Percentiles rank a stretch among this genome's conserved stretches.
Conservation (phyloP, 2,888 invertebrate genomes). For the Cantharis lateralis region DNA sequence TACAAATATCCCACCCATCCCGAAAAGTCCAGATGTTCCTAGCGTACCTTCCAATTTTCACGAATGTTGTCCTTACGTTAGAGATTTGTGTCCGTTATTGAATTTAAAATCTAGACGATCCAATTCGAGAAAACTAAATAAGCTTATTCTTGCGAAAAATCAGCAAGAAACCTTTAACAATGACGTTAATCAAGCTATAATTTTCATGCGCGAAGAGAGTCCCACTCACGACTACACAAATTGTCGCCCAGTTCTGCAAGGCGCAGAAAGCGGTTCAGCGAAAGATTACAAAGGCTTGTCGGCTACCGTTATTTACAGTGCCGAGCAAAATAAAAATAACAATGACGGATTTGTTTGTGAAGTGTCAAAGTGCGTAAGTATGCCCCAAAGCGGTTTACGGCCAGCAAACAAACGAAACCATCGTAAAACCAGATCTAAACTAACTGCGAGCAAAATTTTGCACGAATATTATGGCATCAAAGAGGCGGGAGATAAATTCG, state of each 20-base stretch:
- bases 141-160: background rate
- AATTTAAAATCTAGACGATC: background rate
- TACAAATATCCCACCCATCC: background rate
- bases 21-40: background rate
- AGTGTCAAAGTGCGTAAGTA: too few relatives aligned
- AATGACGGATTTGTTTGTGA: background rate
- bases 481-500: background rate
- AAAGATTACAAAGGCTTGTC: background rate
- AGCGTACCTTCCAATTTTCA: background rate
- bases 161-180: background rate
- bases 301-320: background rate
- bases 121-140: background rate
- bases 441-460: conserved; percentile 5
- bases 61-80: conserved; percentile 6
- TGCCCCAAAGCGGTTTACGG: background rate
- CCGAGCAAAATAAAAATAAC: background rate
- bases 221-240: background rate
- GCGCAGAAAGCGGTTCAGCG: background rate
- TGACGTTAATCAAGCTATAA: background rate
- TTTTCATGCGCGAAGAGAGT: background rate
- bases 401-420: background rate
- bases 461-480: conserved; percentile 14
- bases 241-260: background rate
- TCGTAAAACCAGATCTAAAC: background rate
- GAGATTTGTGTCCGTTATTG: conserved; percentile 1